Conservation (phyloP, 2,797 vertebrate species). For the Gymnodraco acuticeps region DNA sequence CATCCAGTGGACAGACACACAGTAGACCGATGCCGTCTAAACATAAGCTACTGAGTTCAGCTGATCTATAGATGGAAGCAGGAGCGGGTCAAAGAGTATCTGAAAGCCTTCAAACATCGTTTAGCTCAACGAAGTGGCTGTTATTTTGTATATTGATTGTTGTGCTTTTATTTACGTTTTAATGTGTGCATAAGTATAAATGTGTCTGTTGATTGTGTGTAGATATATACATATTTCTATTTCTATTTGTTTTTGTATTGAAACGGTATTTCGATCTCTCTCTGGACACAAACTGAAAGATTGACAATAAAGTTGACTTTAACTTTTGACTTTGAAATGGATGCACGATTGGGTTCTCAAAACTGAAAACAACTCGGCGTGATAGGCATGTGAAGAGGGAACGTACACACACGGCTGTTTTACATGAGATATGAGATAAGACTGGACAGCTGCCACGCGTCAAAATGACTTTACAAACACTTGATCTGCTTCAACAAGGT, state of each 20-base stretch:
- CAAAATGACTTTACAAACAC: conserved; percentile 18
- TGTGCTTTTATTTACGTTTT: too few relatives aligned
- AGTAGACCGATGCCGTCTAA: conserved; percentile 76
- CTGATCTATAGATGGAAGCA: conserved; percentile 68
- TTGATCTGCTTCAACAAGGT: background rate
- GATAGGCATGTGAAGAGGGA: conserved; percentile 1
- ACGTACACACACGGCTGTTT: conserved; percentile 4
- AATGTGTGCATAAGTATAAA: too few relatives aligned
- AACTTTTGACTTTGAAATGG: background rate
- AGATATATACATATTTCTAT: too few relatives aligned
- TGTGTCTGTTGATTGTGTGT: too few relatives aligned
- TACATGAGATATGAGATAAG: conserved; percentile 3
- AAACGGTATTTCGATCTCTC: too few relatives aligned
- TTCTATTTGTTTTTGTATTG: too few relatives aligned
- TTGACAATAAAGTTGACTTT: too few relatives aligned
- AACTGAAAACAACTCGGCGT: conserved; percentile 47
- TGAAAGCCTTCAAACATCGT: conserved; percentile 67
- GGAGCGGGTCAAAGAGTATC: conserved; percentile 77
- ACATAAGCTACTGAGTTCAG: conserved; percentile 57
- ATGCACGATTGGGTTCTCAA: conserved; percentile 2
- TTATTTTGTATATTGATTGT: too few relatives aligned
- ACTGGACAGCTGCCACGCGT: conserved; percentile 15
- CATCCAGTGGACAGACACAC: conserved; percentile 57
- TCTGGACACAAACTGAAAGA: too few relatives aligned
- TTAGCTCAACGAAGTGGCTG: conserved; percentile 11